Evolutionary conservation across 2,888 invertebrate genomes (phyloP).

Genomic region (Latrodectus hesperus): DNA sequence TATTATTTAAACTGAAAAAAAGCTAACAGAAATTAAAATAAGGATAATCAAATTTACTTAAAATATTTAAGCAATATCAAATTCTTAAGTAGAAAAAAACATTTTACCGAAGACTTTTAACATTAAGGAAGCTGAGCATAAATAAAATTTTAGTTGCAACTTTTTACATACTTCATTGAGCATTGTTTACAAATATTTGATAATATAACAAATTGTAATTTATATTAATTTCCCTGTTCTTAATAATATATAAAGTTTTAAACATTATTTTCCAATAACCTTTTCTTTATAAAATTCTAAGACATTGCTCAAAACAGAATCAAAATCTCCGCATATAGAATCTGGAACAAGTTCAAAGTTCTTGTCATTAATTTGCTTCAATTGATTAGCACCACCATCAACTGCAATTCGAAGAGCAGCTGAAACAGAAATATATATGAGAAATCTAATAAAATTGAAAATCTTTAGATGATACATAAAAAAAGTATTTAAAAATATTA

Average conservation of each 20-base stretch:
- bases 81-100: too few relatives aligned
- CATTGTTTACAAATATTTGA: background rate
- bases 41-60: too few relatives aligned
- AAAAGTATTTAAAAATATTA: too few relatives aligned
- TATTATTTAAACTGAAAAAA: background rate
- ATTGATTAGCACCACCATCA: slow-evolving; percentile 73
- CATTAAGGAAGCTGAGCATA: too few relatives aligned
- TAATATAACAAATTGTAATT: too few relatives aligned
- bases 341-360: slow-evolving; percentile 45
- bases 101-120: too few relatives aligned
- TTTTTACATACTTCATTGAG: background rate
- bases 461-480: too few relatives aligned
- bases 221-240: background rate
- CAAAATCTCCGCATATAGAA: slow-evolving; percentile 65
- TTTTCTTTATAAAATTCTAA: slow-evolving; percentile 40
- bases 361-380: slow-evolving; percentile 25
- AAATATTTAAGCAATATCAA: too few relatives aligned
- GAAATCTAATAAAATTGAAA: too few relatives aligned
- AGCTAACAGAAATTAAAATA: background rate
- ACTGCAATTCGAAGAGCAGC: slow-evolving; percentile 82
- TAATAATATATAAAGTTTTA: background rate
- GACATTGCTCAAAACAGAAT: slow-evolving; percentile 44
- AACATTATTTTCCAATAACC: background rate
- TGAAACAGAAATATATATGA: slow-evolving; percentile 9
- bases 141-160: too few relatives aligned